A percentile compares a stretch with the other conserved stretches of the same genome.
phyloP scores from a whole-genome alignment of 2,113 vertebrate genomes.

The Pithys albifrons region DNA sequence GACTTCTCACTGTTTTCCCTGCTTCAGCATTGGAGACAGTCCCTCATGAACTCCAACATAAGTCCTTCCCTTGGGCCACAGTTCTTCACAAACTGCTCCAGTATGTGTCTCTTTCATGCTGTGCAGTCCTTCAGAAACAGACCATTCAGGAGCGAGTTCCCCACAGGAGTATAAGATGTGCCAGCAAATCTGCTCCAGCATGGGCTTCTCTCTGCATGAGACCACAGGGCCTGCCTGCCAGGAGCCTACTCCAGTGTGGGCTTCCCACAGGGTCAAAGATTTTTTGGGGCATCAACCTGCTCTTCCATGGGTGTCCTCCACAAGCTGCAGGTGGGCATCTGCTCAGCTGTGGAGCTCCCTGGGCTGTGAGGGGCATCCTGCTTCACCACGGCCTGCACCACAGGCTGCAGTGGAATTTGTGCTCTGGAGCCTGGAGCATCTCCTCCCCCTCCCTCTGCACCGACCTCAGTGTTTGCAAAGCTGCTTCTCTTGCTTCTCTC shows the following conservation, averaged over 20 bases:
- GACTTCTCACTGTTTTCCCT: not conserved
- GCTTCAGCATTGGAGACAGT: not conserved
- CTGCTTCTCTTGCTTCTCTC: not conserved
- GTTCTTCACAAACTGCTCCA: not conserved
- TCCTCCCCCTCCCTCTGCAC: not conserved
- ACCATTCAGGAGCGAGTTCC: too few relatives aligned
- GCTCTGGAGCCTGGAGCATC: not conserved
- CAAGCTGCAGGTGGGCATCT: not conserved
- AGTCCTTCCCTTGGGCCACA: not conserved
- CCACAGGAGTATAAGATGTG: too few relatives aligned
- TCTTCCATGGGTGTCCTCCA: not conserved
- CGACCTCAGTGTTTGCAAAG: not conserved
- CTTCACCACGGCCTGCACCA: too few relatives aligned
- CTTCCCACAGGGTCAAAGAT: not conserved
- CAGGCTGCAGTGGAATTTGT: fast-evolving
- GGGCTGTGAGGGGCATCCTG: not conserved
- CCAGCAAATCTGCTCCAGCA: not conserved
- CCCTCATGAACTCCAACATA: fast-evolving
- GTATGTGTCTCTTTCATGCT: not conserved
- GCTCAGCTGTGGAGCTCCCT: not conserved
- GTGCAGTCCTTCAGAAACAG: not conserved
- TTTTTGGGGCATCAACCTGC: not conserved
- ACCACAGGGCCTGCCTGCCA: not conserved
- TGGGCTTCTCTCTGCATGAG: not conserved
- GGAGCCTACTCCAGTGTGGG: not conserved